Conservation (phyloP, 2,797 vertebrate species). For the Delichon dasypus region DNA sequence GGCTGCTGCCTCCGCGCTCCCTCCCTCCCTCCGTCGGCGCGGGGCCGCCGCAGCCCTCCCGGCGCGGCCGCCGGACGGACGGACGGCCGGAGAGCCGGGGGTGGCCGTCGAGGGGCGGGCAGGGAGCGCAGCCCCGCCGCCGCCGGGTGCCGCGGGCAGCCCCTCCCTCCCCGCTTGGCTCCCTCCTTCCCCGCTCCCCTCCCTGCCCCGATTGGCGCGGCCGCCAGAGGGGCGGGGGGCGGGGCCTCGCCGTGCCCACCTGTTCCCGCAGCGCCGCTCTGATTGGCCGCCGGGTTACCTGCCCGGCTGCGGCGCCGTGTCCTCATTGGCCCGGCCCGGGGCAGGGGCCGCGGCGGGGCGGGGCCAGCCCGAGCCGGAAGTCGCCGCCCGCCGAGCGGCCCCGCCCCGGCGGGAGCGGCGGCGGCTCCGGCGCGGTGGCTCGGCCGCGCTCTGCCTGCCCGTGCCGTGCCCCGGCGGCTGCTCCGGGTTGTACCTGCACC, state of each 20-base stretch:
- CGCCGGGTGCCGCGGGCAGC: neutral
- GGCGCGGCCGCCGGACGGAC: neutral
- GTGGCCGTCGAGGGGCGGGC: neutral
- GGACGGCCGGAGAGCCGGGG: neutral
- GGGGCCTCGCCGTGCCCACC: slow-evolving; percentile 10
- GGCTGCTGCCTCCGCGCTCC: neutral
- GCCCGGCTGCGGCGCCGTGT: neutral
- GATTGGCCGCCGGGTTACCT: slow-evolving; percentile 41
- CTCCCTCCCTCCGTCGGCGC: neutral
- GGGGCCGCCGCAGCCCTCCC: neutral
- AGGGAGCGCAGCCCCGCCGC: neutral
- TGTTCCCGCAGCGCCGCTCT: neutral
- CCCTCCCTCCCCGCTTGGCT: neutral
- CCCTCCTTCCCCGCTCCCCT: neutral
- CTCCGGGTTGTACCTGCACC: accelerated
- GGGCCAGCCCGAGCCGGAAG: slow-evolving; percentile 9
- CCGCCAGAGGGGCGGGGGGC: neutral
- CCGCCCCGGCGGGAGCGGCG: neutral
- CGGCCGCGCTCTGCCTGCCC: neutral
- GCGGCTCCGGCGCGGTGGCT: accelerated
- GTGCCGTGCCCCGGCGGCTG: neutral
- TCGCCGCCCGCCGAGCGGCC: neutral
- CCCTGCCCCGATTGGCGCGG: slow-evolving; percentile 5
- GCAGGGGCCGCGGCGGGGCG: neutral
- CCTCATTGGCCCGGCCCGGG: neutral